A percentile compares a stretch with the other conserved stretches of the same genome.
Conservation (phyloP, 2,797 vertebrate genomes). For the Miichthys miiuy region DNA sequence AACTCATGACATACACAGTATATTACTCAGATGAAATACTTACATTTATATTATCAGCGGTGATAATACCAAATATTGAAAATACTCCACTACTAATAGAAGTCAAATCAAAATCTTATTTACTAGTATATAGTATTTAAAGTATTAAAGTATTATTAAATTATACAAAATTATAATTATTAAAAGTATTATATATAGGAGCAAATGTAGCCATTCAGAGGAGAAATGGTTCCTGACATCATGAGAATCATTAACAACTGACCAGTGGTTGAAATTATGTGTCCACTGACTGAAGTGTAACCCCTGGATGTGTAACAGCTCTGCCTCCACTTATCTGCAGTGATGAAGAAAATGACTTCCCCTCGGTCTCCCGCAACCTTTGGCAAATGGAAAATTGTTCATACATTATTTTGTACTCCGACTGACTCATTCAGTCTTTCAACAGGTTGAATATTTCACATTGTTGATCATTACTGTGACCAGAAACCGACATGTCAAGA, state of each 20-base stretch:
- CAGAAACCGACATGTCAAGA: background rate
- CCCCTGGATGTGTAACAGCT: background rate
- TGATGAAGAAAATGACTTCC: slow-evolving; percentile 44
- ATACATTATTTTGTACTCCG: slow-evolving; percentile 13
- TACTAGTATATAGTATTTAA: no score
- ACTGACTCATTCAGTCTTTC: no score
- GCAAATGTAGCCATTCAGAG: no score
- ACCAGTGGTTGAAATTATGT: background rate
- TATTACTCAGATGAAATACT: background rate
- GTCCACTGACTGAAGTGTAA: slow-evolving; percentile 31
- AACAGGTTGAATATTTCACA: background rate
- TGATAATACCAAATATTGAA: background rate
- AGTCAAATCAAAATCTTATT: no score
- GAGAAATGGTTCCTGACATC: no score
- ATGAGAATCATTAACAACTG: background rate
- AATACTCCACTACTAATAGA: background rate
- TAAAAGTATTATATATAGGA: no score
- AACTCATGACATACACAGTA: background rate
- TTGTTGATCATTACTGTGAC: background rate
- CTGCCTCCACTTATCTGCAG: slow-evolving; percentile 24
- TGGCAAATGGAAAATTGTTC: slow-evolving; percentile 13
- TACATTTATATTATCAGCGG: background rate
- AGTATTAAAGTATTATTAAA: no score
- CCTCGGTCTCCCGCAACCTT: background rate
- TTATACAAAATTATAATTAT: no score